Conservation (phyloP, 2,888 invertebrate genomes). For the Caenorhabditis sp. region DNA sequence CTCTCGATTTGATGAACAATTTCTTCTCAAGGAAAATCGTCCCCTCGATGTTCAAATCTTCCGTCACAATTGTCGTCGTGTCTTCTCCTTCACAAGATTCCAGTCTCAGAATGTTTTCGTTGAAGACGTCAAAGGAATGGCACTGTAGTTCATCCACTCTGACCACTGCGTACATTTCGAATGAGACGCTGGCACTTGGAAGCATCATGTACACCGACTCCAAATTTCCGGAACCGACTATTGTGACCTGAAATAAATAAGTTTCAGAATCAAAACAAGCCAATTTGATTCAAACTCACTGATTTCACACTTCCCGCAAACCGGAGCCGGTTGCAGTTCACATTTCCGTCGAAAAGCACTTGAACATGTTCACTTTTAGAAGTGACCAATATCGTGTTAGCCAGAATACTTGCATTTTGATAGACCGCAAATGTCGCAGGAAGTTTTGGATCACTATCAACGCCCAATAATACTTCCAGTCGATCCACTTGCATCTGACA, state of each 20-base stretch:
- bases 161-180: conserved; percentile 56
- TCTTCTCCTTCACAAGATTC: conserved; percentile 50
- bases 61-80: conserved; percentile 52
- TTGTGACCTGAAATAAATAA: conserved; percentile 19
- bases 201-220: conserved; percentile 31
- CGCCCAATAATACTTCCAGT: conserved; percentile 56
- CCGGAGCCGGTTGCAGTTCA: conserved; percentile 50
- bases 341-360: conserved; percentile 48
- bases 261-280: not conserved
- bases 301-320: conserved; percentile 50
- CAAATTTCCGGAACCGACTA: conserved; percentile 39
- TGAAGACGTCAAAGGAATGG: conserved; percentile 42
- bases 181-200: conserved; percentile 32
- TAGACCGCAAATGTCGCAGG: conserved; percentile 42
- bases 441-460: not conserved
- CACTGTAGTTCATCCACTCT: conserved; percentile 54
- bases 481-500: conserved; percentile 63
- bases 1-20: conserved; percentile 55
- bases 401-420: conserved; percentile 31
- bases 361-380: conserved; percentile 51
- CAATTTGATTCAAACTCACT: conserved; percentile 1
- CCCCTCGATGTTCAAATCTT: conserved; percentile 58
- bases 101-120: conserved; percentile 58
- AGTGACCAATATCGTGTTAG: conserved; percentile 50
- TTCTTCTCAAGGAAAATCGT: conserved; percentile 62